These are phyloP conservation scores for Scolopax bukidnonensis DNA, from an alignment of 2,797 vertebrate species.

Conservation along the genomic window DNA sequence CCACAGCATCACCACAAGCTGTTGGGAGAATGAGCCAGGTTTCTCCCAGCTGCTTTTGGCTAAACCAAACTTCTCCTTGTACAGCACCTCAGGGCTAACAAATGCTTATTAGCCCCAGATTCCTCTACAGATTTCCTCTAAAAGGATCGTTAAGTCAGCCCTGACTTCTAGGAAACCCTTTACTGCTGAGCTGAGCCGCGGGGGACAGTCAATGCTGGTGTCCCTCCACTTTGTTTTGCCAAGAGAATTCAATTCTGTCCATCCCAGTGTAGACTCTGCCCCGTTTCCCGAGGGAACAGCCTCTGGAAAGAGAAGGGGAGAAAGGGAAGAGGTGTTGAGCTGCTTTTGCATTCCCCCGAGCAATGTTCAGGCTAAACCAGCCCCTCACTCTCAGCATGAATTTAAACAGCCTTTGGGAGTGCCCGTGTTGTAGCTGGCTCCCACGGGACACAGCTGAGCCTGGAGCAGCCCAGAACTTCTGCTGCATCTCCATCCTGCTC, in stretches of 20 bases:
- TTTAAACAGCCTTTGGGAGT: not conserved
- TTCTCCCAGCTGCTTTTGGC: not conserved
- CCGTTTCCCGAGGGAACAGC: not conserved
- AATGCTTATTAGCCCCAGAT: not conserved
- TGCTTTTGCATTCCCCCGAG: not conserved
- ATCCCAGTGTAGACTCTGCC: fast-evolving
- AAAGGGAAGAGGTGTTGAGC: not conserved
- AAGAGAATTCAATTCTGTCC: not conserved
- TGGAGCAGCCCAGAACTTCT: not conserved
- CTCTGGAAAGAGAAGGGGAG: not conserved
- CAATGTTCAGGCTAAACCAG: not conserved
- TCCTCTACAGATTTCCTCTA: not conserved
- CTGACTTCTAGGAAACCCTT: not conserved
- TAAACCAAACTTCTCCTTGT: not conserved
- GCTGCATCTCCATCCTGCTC: not conserved
- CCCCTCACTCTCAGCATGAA: not conserved
- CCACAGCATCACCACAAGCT: not conserved
- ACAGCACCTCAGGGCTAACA: not conserved
- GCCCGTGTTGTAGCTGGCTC: not conserved
- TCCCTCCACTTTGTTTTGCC: not conserved
- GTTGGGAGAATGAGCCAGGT: not conserved
- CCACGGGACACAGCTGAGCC: not conserved
- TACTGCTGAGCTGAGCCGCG: not conserved
- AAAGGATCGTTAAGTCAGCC: not conserved
- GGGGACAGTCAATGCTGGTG: not conserved